These are phyloP conservation scores for Andinoacara biseriatus DNA, from an alignment of 2,113 vertebrate genomes.

Conservation along the genomic window DNA sequence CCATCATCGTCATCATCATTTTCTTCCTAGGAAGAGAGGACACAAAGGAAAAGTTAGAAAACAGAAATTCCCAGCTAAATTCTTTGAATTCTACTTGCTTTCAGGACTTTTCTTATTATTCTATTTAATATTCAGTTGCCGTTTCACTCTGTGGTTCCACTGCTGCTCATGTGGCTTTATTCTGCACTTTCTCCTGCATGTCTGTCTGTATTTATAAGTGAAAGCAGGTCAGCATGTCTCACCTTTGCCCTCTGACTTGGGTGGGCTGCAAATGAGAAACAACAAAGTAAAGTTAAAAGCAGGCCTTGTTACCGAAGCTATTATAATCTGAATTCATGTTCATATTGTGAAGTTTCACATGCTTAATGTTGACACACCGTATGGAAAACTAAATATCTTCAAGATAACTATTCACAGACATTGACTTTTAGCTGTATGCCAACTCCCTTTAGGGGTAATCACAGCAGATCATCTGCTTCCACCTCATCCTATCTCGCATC, in stretches of 20 bases:
- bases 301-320: neutral
- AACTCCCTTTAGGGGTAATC: neutral
- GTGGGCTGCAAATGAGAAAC: slow-evolving; percentile 64
- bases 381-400: neutral
- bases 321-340: neutral
- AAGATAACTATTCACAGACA: neutral
- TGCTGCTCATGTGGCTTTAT: neutral
- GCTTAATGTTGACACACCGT: neutral
- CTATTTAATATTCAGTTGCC: neutral
- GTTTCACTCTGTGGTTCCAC: neutral
- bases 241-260: slow-evolving; percentile 74
- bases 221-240: slow-evolving; percentile 33
- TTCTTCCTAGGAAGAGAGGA: slow-evolving; percentile 69
- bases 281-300: neutral
- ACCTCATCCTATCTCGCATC: neutral
- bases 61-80: neutral
- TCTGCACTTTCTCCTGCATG: neutral
- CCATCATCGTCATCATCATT: slow-evolving; percentile 81
- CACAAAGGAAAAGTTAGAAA: neutral
- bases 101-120: neutral
- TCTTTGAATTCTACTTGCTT: neutral
- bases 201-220: neutral
- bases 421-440: neutral
- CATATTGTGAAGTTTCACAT: neutral
- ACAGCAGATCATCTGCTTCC: neutral